These are phyloP conservation scores for Taurulus bubalis DNA, from an alignment of 2,113 vertebrate genomes.

Conservation along the genomic window DNA sequence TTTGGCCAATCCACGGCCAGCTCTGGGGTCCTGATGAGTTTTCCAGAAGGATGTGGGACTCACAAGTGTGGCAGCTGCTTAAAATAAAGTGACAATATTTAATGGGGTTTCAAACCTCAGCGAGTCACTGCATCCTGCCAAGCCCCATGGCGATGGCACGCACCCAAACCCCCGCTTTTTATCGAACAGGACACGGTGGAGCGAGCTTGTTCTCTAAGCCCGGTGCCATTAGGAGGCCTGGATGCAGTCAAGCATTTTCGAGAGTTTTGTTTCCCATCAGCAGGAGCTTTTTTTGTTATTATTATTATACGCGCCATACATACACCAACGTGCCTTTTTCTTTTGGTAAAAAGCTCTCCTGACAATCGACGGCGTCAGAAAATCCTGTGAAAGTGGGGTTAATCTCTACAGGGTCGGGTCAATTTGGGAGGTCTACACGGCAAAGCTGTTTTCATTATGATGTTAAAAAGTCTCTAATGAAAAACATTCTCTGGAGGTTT, in stretches of 20 bases:
- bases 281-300: slow-evolving; percentile 43
- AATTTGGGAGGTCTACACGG: slow-evolving; percentile 50
- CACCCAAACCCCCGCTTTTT: slow-evolving; percentile 71
- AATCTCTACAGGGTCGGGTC: slow-evolving; percentile 44
- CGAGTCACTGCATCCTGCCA: slow-evolving; percentile 77
- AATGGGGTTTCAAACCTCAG: slow-evolving; percentile 84
- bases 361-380: slow-evolving; percentile 50
- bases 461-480: slow-evolving; percentile 42
- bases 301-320: slow-evolving; percentile 46
- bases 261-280: slow-evolving; percentile 48
- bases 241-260: slow-evolving; percentile 54
- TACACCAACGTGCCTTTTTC: slow-evolving; percentile 23
- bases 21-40: slow-evolving; percentile 74
- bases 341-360: slow-evolving; percentile 13
- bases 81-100: slow-evolving; percentile 86
- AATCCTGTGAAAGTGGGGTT: slow-evolving; percentile 40
- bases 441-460: slow-evolving; percentile 40
- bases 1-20: slow-evolving; percentile 54
- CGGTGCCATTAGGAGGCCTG: slow-evolving; percentile 63
- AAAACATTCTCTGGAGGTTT: slow-evolving; percentile 44
- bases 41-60: slow-evolving; percentile 81
- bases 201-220: slow-evolving; percentile 70
- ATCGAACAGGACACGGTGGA: slow-evolving; percentile 76
- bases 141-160: slow-evolving; percentile 64
- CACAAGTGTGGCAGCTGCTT: slow-evolving; percentile 78